Conservation (phyloP, 2,113 vertebrate genomes). For the Planiliza haematocheilus region DNA sequence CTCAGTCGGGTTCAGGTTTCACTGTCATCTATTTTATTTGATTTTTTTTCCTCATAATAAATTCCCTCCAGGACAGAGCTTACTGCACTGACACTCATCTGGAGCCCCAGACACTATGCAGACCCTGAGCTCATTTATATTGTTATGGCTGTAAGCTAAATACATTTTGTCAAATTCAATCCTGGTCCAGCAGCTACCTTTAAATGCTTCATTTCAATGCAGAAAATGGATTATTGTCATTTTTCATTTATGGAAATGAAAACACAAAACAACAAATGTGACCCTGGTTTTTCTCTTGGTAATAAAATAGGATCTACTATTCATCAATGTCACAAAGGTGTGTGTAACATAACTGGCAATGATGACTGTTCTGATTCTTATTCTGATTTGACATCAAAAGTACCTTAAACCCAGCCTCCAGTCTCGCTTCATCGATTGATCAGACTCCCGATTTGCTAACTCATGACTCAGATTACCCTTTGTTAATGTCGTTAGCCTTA, state of each 20-base stretch:
- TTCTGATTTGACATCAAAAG: too few species aligned
- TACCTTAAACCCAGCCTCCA: too few species aligned
- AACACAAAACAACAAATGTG: too few species aligned
- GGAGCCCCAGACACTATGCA: slow-evolving; percentile 23
- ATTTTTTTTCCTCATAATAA: too few species aligned
- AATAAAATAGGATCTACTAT: too few species aligned
- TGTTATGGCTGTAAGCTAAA: slow-evolving; percentile 11
- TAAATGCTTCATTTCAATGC: slow-evolving; percentile 2
- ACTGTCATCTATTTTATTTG: background rate
- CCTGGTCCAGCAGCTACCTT: background rate
- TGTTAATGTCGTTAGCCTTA: background rate
- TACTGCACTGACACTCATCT: slow-evolving; percentile 3
- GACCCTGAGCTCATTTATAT: slow-evolving; percentile 11
- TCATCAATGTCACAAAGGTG: too few species aligned
- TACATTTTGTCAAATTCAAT: background rate
- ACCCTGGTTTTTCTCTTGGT: too few species aligned
- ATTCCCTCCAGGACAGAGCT: background rate
- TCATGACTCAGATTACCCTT: background rate
- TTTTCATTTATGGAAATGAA: background rate
- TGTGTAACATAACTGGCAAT: too few species aligned
- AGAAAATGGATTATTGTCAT: background rate
- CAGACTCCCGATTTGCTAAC: background rate
- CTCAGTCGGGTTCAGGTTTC: background rate
- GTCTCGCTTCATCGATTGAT: background rate
- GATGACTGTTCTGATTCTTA: too few species aligned